Conservation (phyloP, 2,113 vertebrate genomes). For the Lepus europaeus region DNA sequence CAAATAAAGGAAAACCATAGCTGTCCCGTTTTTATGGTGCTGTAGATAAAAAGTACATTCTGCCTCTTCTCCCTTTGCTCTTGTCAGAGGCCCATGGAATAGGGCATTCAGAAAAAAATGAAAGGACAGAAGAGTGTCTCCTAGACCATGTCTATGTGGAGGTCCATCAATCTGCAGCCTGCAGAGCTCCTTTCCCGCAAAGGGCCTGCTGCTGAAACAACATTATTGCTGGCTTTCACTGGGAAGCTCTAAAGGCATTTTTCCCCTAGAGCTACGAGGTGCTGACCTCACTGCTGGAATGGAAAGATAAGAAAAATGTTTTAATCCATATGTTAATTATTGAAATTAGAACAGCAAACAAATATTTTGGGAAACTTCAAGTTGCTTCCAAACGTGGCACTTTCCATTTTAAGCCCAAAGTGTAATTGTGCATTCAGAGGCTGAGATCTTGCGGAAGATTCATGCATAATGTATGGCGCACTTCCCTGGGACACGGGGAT, state of each 20-base stretch:
- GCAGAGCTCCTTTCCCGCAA: background rate
- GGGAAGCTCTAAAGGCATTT: constrained; percentile 70
- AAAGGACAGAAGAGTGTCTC: background rate
- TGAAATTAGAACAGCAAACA: constrained; percentile 84
- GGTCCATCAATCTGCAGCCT: background rate
- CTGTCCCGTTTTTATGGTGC: background rate
- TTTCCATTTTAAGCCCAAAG: constrained; percentile 79
- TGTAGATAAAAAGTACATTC: background rate
- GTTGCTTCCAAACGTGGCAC: constrained; percentile 67
- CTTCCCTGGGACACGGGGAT: constrained; percentile 69
- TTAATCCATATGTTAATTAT: constrained; percentile 84
- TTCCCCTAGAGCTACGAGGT: constrained; percentile 69
- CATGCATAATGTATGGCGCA: constrained; percentile 74
- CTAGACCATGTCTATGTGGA: background rate
- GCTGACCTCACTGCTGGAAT: constrained; percentile 84
- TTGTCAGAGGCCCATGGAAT: background rate
- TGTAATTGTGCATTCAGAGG: constrained; percentile 78
- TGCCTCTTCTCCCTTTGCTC: background rate
- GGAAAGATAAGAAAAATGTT: constrained; percentile 84
- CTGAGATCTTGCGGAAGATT: constrained; percentile 76
- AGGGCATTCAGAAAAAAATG: background rate
- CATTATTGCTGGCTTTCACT: constrained; percentile 45
- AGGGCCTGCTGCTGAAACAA: constrained; percentile 35
- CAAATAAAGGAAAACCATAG: background rate
- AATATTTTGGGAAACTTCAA: constrained; percentile 81